Percentiles rank a stretch among this genome's conserved stretches.
Conservation (phyloP, 2,797 vertebrate species). For the Acanthiza pusilla region DNA sequence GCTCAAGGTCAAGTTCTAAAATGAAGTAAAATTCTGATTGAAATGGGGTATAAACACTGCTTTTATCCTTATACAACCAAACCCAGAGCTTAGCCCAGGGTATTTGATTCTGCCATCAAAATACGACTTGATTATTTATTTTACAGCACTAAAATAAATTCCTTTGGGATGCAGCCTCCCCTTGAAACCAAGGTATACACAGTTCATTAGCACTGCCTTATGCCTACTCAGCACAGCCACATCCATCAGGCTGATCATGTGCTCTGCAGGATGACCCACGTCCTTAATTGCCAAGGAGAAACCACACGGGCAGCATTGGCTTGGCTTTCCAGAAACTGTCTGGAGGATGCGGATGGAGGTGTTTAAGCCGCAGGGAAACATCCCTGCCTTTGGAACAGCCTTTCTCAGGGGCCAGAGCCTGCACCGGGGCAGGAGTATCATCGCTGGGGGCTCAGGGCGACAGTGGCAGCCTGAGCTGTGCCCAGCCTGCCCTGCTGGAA, state of each 20-base stretch:
- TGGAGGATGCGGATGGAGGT: fast-evolving
- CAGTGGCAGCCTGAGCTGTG: neutral
- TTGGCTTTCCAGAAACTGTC: fast-evolving
- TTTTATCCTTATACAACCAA: neutral
- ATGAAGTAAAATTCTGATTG: neutral
- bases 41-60: neutral
- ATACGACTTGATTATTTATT: neutral
- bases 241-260: neutral
- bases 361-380: neutral
- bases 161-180: neutral
- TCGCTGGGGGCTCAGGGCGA: neutral
- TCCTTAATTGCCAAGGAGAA: neutral
- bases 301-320: fast-evolving
- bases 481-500: neutral
- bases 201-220: neutral
- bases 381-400: neutral
- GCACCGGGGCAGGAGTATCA: neutral
- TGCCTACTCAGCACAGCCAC: neutral
- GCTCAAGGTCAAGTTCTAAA: neutral
- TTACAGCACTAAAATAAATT: neutral
- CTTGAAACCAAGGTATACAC: neutral
- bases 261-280: neutral
- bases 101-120: neutral
- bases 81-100: neutral
- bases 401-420: fast-evolving